These are phyloP conservation scores for Nothobranchius kuhntae DNA, from an alignment of 2,113 vertebrate species.

Conservation along the genomic window DNA sequence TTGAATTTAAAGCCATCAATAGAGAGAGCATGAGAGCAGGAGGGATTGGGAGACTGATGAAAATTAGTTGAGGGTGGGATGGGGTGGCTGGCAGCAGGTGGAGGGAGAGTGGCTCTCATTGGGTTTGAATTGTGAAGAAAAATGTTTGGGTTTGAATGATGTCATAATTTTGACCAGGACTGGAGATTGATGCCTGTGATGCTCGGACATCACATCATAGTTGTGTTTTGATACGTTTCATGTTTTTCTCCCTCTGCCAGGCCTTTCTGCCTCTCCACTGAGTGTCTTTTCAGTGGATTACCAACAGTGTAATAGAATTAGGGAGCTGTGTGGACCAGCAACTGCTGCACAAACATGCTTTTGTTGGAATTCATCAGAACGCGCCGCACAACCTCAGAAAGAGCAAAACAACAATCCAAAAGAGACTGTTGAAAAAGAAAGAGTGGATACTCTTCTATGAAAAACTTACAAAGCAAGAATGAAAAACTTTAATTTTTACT, in stretches of 20 bases:
- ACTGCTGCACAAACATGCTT: slow-evolving; percentile 51
- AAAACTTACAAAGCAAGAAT: not conserved
- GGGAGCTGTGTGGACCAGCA: slow-evolving; percentile 54
- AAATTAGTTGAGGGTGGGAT: slow-evolving; percentile 69
- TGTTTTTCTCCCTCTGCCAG: slow-evolving; percentile 41
- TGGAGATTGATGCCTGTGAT: slow-evolving; percentile 76
- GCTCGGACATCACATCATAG: slow-evolving; percentile 56
- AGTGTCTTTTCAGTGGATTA: slow-evolving; percentile 69
- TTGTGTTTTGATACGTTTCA: slow-evolving; percentile 49
- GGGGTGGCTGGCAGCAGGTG: slow-evolving; percentile 67
- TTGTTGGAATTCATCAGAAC: slow-evolving; percentile 61
- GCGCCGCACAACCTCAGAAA: slow-evolving; percentile 14
- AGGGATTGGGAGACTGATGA: slow-evolving; percentile 68
- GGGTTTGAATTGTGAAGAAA: slow-evolving; percentile 74
- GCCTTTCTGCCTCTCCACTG: slow-evolving; percentile 44
- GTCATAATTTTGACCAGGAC: slow-evolving; percentile 63
- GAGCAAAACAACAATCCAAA: slow-evolving; percentile 39
- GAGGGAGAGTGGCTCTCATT: slow-evolving; percentile 69
- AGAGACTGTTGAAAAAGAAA: not conserved
- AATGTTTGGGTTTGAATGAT: slow-evolving; percentile 80
- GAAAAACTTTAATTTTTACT: slow-evolving; percentile 11
- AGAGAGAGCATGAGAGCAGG: slow-evolving; percentile 43
- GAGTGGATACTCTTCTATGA: not conserved
- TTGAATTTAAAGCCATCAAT: slow-evolving; percentile 68
- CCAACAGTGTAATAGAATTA: slow-evolving; percentile 67